phyloP scores from a whole-genome alignment of 2,888 invertebrate genomes.

The Cyaniris semiargus region DNA sequence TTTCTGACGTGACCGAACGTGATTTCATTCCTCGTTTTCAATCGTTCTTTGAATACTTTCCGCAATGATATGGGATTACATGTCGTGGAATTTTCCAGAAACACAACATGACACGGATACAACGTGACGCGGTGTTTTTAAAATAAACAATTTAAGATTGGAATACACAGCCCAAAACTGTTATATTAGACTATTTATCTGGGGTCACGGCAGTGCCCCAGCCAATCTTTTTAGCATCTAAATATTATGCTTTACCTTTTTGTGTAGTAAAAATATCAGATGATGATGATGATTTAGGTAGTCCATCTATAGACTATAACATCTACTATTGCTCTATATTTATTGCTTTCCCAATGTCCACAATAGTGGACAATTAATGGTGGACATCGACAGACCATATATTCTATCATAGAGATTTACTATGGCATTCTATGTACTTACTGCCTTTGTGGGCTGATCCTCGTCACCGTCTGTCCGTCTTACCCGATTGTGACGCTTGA shows the following conservation, averaged over 20 bases:
- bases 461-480: too few species aligned
- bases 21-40: conserved; percentile 20
- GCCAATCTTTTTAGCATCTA: too few species aligned
- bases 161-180: too few species aligned
- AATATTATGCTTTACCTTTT: too few species aligned
- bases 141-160: too few species aligned
- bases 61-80: neutral
- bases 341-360: neutral
- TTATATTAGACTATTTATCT: too few species aligned
- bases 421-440: neutral
- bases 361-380: too few species aligned
- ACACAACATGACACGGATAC: neutral
- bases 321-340: neutral
- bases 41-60: neutral
- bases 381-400: neutral
- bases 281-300: too few species aligned
- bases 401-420: neutral
- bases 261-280: too few species aligned
- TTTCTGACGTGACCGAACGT: conserved; percentile 15
- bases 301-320: too few species aligned
- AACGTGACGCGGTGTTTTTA: too few species aligned
- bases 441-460: neutral
- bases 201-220: too few species aligned
- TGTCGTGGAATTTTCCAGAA: neutral
- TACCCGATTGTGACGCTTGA: neutral